Percentiles rank a stretch among this genome's conserved stretches.
phyloP scores from a whole-genome alignment of 2,113 vertebrate species.

The Jacana jacana region DNA sequence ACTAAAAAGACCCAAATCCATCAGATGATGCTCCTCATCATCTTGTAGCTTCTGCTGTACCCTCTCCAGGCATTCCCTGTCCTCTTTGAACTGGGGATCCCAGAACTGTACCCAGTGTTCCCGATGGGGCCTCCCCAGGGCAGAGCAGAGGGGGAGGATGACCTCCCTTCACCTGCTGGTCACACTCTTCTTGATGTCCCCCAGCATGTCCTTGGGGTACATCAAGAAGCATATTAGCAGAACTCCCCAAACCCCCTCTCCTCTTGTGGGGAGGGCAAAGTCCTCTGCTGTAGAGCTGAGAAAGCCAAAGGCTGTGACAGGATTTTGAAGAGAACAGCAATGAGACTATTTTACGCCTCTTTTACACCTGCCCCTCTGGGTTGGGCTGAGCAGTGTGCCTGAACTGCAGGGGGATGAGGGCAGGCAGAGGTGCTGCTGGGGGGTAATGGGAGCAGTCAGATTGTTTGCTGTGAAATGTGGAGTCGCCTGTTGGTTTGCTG shows the following conservation, averaged over 20 bases:
- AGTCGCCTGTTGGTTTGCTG: accelerated
- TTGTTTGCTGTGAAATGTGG: not conserved
- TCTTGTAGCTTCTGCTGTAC: too few species aligned
- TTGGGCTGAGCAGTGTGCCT: not conserved
- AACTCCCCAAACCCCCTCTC: not conserved
- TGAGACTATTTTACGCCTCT: not conserved
- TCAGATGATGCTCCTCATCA: too few species aligned
- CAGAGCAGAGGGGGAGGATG: too few species aligned
- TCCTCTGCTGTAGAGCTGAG: not conserved
- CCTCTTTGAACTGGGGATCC: too few species aligned
- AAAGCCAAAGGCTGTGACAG: not conserved
- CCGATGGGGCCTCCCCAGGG: too few species aligned
- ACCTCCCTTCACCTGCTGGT: too few species aligned
- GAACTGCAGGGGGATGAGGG: too few species aligned
- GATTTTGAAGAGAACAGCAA: not conserved
- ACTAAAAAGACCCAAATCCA: too few species aligned
- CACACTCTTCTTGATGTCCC: too few species aligned
- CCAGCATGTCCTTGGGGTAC: too few species aligned
- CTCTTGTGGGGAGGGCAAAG: accelerated
- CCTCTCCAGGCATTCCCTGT: too few species aligned
- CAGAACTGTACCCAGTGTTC: too few species aligned
- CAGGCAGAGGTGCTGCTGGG: not conserved
- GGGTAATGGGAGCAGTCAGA: not conserved
- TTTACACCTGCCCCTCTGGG: not conserved
- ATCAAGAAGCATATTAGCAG: not conserved